Base-by-base conservation (phyloP, 2,113 vertebrate species). In the Amblyornis subalaris region DNA sequence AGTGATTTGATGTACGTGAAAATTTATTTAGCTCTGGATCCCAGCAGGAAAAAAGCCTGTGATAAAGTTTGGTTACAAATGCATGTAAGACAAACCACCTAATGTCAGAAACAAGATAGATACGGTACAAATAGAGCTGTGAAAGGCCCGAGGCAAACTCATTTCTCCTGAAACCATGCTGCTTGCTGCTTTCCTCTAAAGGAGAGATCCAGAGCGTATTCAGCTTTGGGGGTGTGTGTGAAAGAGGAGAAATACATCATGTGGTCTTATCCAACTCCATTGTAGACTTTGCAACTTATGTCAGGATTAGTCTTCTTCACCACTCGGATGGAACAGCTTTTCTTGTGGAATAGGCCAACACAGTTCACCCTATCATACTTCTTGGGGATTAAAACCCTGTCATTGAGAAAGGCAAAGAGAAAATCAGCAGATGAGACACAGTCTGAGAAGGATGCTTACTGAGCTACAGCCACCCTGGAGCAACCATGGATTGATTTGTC, bases 251-350 rank as follows among this genome's bases (percentile, higher is more conserved):
- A 91, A 58, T 21, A 20, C 50, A 69, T 51, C 33, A 10, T 0
- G 0, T 24, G 19, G 9, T 79, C 69, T 86, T 96, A 96, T 75
- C 76, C 88, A 75, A 70, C 5, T 64, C 92, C 92, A 17, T 93
- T 91, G 83, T 96, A 95, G 95, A 97, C 79, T 84, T 90, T 95
- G 83, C 96, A 97, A 15, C 12, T 90, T 75, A 95, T 42, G 9
- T 95, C 94, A 65, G 95, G 96, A 55, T 97, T 95, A 22, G 92
- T 85, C 54, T 93, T 97, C 86, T 94, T 96, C 66, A 97, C 95
- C 47, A 97, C 96, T 19, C 90, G 85, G 22, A 97, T 96, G 50
- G 96, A 95, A 35, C 96, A 97, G 66, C 88, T 96, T 74, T 96
- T 96, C 88, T 93, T 96, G 83, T 97, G 95, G 77, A 95, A 97